Percentiles rank a stretch among this genome's conserved stretches.
These are phyloP conservation scores for Xiphophorus couchianus DNA, from an alignment of 2,113 vertebrate species.

Conservation along the genomic window DNA sequence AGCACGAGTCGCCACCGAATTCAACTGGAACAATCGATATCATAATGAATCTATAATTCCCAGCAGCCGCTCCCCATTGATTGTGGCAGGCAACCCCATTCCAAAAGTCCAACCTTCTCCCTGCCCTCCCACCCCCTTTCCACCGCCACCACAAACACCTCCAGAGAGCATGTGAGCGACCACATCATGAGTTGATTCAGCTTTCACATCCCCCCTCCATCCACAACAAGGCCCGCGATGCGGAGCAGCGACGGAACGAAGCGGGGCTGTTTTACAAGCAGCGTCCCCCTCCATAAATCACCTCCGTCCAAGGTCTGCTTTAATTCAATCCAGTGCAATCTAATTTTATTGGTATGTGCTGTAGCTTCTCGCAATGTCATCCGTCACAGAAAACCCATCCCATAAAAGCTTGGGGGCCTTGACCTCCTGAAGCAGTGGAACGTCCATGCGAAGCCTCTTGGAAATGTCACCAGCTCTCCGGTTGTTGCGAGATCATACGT, in stretches of 20 bases:
- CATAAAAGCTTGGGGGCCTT: conserved; percentile 68
- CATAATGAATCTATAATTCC: conserved; percentile 55
- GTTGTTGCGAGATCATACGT: conserved; percentile 21
- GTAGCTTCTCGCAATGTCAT: conserved; percentile 72
- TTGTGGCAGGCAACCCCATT: conserved; percentile 39
- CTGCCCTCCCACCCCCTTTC: no score
- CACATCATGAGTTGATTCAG: conserved; percentile 5
- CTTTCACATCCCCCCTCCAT: conserved; percentile 14
- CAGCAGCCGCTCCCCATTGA: conserved; percentile 45
- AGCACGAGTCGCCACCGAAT: conserved; percentile 31
- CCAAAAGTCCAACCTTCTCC: conserved; percentile 16
- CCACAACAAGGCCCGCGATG: conserved; percentile 9
- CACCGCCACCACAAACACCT: no score
- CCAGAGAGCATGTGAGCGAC: conserved; percentile 5
- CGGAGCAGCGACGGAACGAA: conserved; percentile 39
- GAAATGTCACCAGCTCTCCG: conserved; percentile 11
- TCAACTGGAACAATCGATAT: conserved; percentile 54
- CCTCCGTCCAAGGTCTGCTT: conserved; percentile 66
- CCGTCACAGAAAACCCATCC: conserved; percentile 64
- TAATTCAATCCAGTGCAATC: conserved; percentile 73
- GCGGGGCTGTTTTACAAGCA: conserved; percentile 53
- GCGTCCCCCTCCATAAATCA: conserved; percentile 69
- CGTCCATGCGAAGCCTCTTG: conserved; percentile 25
- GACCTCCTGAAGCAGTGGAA: conserved; percentile 58
- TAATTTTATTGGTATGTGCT: conserved; percentile 74